phyloP scores from a whole-genome alignment of 2,888 invertebrate genomes.

The Oscheius sp. region DNA sequence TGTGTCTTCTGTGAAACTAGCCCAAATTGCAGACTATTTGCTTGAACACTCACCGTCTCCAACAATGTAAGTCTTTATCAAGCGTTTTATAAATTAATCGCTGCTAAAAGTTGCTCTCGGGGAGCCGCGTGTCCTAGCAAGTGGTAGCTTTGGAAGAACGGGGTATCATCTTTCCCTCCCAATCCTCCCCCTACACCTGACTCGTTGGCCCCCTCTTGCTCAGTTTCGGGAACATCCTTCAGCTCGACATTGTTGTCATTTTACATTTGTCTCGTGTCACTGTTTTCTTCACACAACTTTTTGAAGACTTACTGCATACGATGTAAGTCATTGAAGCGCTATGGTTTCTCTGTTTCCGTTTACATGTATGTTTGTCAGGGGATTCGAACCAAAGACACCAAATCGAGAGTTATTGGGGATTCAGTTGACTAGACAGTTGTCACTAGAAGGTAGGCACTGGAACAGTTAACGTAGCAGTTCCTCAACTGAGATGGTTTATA shows the following conservation, averaged over 20 bases:
- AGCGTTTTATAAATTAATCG: neutral
- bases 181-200: conserved; percentile 37
- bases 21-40: neutral
- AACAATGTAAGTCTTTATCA: neutral
- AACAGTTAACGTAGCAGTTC: no score
- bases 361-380: no score
- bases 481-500: no score
- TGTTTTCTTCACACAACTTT: neutral
- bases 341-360: no score
- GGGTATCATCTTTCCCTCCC: conserved; percentile 38
- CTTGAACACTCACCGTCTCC: neutral
- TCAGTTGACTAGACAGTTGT: no score
- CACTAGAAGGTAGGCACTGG: no score
- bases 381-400: no score
- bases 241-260: neutral
- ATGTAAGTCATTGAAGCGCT: no score
- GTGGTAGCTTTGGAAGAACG: conserved; percentile 38
- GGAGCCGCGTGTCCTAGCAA: conserved; percentile 30
- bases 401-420: no score
- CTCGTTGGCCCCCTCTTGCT: conserved; percentile 23
- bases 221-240: neutral
- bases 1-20: neutral
- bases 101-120: conserved; percentile 6
- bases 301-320: neutral
- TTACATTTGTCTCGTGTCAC: neutral